phyloP scores from a whole-genome alignment of 2,113 vertebrate species.

The Nicator chloris region DNA sequence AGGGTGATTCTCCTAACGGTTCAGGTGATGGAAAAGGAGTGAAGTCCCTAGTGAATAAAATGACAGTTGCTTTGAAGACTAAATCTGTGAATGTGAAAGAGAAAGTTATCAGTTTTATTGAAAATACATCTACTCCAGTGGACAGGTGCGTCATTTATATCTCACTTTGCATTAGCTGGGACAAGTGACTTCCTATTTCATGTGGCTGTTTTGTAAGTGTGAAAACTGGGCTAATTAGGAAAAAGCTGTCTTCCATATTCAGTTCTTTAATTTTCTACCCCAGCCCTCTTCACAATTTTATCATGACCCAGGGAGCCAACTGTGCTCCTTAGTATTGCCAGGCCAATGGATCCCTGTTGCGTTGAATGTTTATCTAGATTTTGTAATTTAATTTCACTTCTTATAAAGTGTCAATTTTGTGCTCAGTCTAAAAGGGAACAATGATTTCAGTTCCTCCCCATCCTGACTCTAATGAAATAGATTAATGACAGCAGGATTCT shows the following conservation, averaged over 20 bases:
- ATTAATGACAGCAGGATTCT: not conserved
- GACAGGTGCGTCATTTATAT: constrained; percentile 81
- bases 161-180: not conserved
- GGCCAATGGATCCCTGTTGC: not conserved
- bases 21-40: constrained; percentile 90
- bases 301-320: not conserved
- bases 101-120: constrained; percentile 99
- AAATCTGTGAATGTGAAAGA: constrained; percentile 98
- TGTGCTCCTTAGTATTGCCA: not conserved
- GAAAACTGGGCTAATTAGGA: not conserved
- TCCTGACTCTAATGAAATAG: not conserved
- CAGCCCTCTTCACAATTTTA: not conserved
- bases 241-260: not conserved
- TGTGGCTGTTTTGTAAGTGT: not conserved
- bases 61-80: constrained; percentile 97
- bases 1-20: constrained; percentile 88
- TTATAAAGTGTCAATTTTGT: not conserved
- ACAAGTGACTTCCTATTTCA: not conserved
- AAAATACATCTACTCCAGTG: constrained; percentile 95
- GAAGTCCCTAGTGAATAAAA: constrained; percentile 98
- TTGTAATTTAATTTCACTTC: not conserved
- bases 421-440: not conserved
- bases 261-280: not conserved
- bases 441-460: not conserved
- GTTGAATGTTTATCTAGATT: not conserved